Percentiles rank a stretch among this genome's conserved stretches.
phyloP scores from a whole-genome alignment of 2,113 vertebrate genomes.

The Rynchops niger region DNA sequence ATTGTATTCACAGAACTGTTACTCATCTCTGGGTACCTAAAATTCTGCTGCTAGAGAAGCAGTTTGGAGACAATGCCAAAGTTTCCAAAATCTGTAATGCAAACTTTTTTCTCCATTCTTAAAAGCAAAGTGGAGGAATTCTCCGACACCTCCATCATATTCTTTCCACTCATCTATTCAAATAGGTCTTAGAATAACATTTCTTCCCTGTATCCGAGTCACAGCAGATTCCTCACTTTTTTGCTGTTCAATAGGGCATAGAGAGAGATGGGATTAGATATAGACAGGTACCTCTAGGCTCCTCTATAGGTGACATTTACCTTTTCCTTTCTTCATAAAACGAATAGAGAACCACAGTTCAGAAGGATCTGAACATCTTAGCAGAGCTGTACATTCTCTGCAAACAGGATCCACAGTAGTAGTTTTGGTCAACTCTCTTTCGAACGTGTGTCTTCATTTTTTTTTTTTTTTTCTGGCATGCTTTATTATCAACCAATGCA shows the following conservation, averaged over 20 bases:
- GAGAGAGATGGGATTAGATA: not conserved
- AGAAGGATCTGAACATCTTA: not conserved
- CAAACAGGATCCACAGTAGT: not conserved
- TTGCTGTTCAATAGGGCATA: not conserved
- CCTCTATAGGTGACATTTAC: not conserved
- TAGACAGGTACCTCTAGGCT: not conserved
- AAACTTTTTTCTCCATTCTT: not conserved
- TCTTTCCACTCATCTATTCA: slow-evolving; percentile 3
- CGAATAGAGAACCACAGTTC: not conserved
- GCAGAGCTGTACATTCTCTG: not conserved
- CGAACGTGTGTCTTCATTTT: not conserved
- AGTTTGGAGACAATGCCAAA: not conserved
- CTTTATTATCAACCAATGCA: not conserved
- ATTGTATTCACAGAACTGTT: not conserved
- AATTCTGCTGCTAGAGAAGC: not conserved
- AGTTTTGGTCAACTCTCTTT: not conserved
- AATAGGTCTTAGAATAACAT: not conserved
- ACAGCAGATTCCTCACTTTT: not conserved
- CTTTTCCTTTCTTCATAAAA: not conserved
- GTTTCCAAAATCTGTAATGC: not conserved
- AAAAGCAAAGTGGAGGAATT: not conserved
- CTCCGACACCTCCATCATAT: not conserved
- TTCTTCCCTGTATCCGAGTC: not conserved
- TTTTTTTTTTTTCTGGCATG: too few relatives aligned
- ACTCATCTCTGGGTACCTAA: not conserved